Conservation (phyloP, 53 echinoderm and acorn worm genomes). For the Mesocentrotus franciscanus region DNA sequence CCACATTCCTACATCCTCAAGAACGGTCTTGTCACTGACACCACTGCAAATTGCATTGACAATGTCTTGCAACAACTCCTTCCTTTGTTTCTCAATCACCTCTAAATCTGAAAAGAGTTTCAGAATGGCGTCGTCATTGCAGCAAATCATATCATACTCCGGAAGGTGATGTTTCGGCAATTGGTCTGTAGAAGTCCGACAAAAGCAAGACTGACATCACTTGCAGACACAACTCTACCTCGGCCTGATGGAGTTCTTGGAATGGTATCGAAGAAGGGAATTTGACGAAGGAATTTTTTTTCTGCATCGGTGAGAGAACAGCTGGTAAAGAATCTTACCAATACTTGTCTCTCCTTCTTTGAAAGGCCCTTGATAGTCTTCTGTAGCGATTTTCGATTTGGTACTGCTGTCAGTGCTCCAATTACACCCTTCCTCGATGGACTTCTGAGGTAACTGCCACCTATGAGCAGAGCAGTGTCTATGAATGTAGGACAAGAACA, state of each 20-base stretch:
- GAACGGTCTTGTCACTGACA: no score
- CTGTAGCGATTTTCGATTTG: not conserved
- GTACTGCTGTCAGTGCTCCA: not conserved
- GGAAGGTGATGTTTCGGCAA: conserved; percentile 2
- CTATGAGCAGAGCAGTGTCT: not conserved
- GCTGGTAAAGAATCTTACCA: not conserved
- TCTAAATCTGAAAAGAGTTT: conserved; percentile 6
- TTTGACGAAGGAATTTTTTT: not conserved
- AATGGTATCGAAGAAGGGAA: conserved; percentile 40
- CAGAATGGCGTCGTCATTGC: not conserved
- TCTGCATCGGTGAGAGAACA: conserved; percentile 32
- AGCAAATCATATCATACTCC: not conserved
- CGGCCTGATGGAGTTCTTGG: not conserved
- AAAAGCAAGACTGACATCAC: not conserved
- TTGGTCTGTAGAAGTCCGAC: not conserved
- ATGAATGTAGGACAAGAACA: conserved; percentile 46
- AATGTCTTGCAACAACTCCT: conserved; percentile 12
- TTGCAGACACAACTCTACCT: conserved; percentile 15
- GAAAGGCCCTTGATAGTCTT: not conserved
- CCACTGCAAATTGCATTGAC: not conserved
- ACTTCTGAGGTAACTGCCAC: conserved; percentile 22
- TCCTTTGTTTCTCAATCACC: not conserved
- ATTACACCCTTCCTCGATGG: conserved; percentile 24
- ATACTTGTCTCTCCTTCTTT: not conserved
- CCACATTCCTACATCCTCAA: conserved; percentile 29